Percentiles rank a stretch among this genome's conserved stretches.
Evolutionary conservation across 2,113 vertebrate genomes (phyloP).

Genomic region (Pardalotus punctatus): DNA sequence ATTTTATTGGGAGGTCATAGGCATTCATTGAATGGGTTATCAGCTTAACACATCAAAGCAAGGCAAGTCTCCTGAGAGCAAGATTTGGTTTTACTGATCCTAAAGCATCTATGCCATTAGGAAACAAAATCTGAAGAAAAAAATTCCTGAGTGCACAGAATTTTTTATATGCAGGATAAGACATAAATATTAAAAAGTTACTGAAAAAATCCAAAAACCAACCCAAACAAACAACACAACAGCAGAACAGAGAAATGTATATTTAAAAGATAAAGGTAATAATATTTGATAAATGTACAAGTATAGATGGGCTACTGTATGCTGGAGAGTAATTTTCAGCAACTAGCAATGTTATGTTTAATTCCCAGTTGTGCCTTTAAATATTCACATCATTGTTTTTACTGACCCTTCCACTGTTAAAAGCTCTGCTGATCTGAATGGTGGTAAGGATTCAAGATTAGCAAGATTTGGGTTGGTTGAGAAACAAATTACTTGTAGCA

Average conservation of each 20-base stretch:
- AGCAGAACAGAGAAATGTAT: background rate
- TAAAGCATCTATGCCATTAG: background rate
- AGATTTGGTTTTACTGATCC: background rate
- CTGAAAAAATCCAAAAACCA: background rate
- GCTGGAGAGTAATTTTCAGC: background rate
- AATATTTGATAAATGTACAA: background rate
- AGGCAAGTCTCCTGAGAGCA: background rate
- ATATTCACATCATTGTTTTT: background rate
- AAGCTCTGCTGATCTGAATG: background rate
- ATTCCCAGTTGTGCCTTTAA: background rate
- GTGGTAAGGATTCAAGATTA: background rate
- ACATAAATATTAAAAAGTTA: background rate
- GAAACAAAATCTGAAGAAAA: conserved; percentile 27
- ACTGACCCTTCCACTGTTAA: background rate
- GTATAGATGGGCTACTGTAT: background rate
- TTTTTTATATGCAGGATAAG: background rate
- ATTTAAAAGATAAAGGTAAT: background rate
- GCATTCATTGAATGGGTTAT: background rate
- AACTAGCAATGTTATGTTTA: background rate
- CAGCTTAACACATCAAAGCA: background rate
- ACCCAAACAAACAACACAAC: background rate
- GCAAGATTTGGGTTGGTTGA: background rate
- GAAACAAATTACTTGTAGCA: background rate
- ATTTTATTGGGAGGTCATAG: background rate
- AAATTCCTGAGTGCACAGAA: background rate